Evolutionary conservation across 1,140 invertebrate species (phyloP).

Genomic region (Dendrolimus punctatus): DNA sequence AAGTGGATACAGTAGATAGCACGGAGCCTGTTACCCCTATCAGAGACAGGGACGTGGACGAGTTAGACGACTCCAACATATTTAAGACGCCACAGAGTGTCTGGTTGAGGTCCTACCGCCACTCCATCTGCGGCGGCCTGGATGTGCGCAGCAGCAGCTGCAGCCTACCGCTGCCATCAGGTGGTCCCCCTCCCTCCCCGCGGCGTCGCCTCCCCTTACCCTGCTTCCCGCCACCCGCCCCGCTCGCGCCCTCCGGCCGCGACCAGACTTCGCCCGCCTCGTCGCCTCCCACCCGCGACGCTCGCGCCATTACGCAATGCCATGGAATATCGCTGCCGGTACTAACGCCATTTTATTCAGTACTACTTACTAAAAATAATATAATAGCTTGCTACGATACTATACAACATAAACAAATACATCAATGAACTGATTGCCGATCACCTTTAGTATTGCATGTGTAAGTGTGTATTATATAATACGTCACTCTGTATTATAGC

Average conservation of each 20-base stretch:
- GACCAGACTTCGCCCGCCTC: constrained; percentile 41
- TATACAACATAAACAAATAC: too few species aligned
- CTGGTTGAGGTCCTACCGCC: constrained; percentile 38
- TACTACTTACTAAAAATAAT: constrained; percentile 44
- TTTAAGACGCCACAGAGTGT: constrained; percentile 61
- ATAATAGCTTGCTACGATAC: constrained; percentile 28
- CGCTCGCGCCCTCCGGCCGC: constrained; percentile 29
- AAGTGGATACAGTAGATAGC: constrained; percentile 61
- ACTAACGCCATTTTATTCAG: constrained; percentile 71
- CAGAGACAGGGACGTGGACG: constrained; percentile 39
- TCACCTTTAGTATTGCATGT: too few species aligned
- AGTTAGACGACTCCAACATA: constrained; percentile 48
- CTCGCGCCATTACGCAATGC: constrained; percentile 63
- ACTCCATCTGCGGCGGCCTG: constrained; percentile 41
- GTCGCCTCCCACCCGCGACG: constrained; percentile 53
- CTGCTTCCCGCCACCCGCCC: constrained; percentile 19
- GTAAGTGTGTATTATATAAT: too few species aligned
- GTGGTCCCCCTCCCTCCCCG: constrained; percentile 11
- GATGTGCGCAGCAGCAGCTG: constrained; percentile 23
- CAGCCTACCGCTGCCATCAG: background rate
- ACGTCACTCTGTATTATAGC: too few species aligned
- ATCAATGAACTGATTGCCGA: too few species aligned
- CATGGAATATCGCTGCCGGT: constrained; percentile 70
- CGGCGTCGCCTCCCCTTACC: constrained; percentile 13
- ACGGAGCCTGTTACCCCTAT: constrained; percentile 39